Conservation (phyloP, 2,113 vertebrate species). For the Notarius lentiginosus region DNA sequence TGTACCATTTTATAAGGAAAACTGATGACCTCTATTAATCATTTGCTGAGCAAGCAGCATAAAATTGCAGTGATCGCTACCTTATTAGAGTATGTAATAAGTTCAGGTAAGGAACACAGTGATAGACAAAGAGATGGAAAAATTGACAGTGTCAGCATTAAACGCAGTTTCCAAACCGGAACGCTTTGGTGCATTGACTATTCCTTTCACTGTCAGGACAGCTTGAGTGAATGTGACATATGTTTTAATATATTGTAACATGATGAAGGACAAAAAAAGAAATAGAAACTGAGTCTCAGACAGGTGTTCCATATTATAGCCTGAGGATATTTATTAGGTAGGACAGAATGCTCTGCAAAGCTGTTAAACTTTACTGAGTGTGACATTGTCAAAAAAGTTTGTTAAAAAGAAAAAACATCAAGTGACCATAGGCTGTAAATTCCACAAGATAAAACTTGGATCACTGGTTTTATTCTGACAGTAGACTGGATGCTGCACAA, state of each 20-base stretch:
- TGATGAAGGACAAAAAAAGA: constrained; percentile 44
- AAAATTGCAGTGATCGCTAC: not conserved
- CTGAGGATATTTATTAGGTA: constrained; percentile 48
- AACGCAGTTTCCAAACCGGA: constrained; percentile 37
- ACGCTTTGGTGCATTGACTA: constrained; percentile 32
- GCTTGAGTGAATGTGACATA: constrained; percentile 47
- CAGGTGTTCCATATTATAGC: constrained; percentile 53
- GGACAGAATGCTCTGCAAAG: constrained; percentile 49
- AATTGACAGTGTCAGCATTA: constrained; percentile 3
- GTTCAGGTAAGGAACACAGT: constrained; percentile 1
- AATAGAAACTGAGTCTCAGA: constrained; percentile 31
- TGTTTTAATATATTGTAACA: constrained; percentile 43
- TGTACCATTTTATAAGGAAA: constrained; percentile 17
- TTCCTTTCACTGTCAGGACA: constrained; percentile 30
- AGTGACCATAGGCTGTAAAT: constrained; percentile 41
- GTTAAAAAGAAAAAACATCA: constrained; percentile 34
- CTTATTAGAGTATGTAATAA: not conserved
- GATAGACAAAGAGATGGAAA: constrained; percentile 24
- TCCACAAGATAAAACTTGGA: constrained; percentile 18
- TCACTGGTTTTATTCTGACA: not conserved
- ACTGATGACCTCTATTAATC: constrained; percentile 22
- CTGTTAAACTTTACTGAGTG: constrained; percentile 50
- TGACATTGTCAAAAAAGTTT: constrained; percentile 48
- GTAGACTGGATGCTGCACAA: not conserved
- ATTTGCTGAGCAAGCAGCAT: not conserved